These are phyloP conservation scores for Orchesellides sinensis DNA, from an alignment of 2,888 invertebrate genomes.

Conservation along the genomic window DNA sequence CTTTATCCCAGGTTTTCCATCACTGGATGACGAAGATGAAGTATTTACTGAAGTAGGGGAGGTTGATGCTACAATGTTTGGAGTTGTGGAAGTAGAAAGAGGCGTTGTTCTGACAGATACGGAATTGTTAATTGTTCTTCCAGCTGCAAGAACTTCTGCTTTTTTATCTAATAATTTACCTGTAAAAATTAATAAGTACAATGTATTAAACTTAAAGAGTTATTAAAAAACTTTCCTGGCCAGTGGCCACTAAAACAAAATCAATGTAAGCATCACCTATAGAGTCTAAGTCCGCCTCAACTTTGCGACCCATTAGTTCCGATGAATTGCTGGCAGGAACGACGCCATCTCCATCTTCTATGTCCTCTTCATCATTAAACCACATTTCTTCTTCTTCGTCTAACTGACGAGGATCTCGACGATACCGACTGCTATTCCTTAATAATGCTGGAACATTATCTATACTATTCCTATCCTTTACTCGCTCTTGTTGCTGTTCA, in stretches of 20 bases:
- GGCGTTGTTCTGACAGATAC: conserved; percentile 70
- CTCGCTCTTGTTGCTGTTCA: conserved; percentile 93
- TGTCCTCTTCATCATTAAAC: conserved; percentile 98
- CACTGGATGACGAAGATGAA: conserved; percentile 53
- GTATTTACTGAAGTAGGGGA: conserved; percentile 62
- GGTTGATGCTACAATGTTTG: conserved; percentile 65
- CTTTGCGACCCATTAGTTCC: conserved; percentile 79
- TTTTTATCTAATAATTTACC: conserved; percentile 84
- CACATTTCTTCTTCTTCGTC: conserved; percentile 99
- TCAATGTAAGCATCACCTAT: conserved; percentile 77
- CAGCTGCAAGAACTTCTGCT: conserved; percentile 77
- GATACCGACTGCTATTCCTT: conserved; percentile 85
- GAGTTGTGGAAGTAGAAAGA: conserved; percentile 55
- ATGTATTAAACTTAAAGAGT: too few species aligned
- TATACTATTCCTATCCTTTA: conserved; percentile 83
- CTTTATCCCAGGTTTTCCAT: conserved; percentile 70
- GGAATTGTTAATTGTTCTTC: conserved; percentile 66
- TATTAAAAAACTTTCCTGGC: too few species aligned
- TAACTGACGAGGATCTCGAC: conserved; percentile 94
- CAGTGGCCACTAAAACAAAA: not conserved
- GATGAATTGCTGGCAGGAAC: conserved; percentile 76
- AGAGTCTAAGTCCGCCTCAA: conserved; percentile 81
- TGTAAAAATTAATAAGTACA: conserved; percentile 74
- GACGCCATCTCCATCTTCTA: conserved; percentile 81
- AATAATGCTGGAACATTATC: conserved; percentile 88